These are phyloP conservation scores for Speoplatyrhinus poulsoni DNA, from an alignment of 2,113 vertebrate genomes.

Conservation along the genomic window DNA sequence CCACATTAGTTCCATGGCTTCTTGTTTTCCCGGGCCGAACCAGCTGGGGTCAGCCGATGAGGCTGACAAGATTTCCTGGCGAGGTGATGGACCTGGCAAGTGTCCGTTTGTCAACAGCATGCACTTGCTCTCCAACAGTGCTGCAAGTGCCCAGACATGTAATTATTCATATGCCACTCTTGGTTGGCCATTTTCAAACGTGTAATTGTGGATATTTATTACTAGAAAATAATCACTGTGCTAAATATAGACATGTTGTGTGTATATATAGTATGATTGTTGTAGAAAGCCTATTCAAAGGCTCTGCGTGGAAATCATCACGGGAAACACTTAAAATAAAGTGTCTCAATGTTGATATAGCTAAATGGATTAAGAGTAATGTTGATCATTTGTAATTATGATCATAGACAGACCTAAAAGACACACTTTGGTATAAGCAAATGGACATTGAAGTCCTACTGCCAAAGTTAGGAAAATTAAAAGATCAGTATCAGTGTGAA, in stretches of 20 bases:
- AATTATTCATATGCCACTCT: constrained; percentile 4
- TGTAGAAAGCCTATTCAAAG: too few species aligned
- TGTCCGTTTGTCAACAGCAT: constrained; percentile 45
- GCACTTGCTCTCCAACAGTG: constrained; percentile 16
- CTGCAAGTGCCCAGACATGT: constrained; percentile 9
- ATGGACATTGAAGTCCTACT: too few species aligned
- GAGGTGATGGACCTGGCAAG: constrained; percentile 55
- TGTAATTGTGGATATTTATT: neutral
- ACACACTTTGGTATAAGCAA: too few species aligned
- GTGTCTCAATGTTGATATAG: neutral
- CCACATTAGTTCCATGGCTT: constrained; percentile 41
- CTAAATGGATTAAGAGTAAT: constrained; percentile 5
- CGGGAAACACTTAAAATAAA: too few species aligned
- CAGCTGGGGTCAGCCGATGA: constrained; percentile 61
- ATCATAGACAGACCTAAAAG: constrained; percentile 3
- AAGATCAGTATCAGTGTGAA: too few species aligned
- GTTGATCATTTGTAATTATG: constrained; percentile 43
- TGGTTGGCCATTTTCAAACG: constrained; percentile 14
- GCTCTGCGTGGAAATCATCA: too few species aligned
- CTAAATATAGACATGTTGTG: too few species aligned
- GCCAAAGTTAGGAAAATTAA: too few species aligned
- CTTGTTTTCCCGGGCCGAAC: neutral
- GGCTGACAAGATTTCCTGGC: constrained; percentile 60
- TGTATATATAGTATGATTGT: too few species aligned
- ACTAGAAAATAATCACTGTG: too few species aligned